Evolutionary conservation across 1,140 invertebrate genomes (phyloP).

Genomic region (Zaprionus capensis): DNA sequence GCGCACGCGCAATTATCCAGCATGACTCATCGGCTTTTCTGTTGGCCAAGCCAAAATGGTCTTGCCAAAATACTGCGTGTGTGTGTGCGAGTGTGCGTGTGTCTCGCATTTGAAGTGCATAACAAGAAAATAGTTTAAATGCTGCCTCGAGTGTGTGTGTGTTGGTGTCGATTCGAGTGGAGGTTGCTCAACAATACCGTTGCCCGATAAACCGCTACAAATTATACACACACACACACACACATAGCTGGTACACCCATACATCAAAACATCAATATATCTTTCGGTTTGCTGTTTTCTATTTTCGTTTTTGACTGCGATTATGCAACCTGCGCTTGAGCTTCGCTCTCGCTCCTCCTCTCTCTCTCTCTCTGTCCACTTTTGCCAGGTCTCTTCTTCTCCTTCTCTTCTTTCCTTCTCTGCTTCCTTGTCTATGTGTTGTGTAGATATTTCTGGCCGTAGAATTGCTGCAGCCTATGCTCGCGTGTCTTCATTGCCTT

Average conservation of each 20-base stretch:
- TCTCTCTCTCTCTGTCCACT: slow-evolving; percentile 15
- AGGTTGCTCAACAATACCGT: slow-evolving; percentile 78
- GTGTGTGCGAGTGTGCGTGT: slow-evolving; percentile 13
- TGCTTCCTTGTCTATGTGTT: not conserved
- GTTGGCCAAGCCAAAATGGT: slow-evolving; percentile 50
- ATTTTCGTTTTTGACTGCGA: slow-evolving; percentile 66
- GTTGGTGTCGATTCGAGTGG: slow-evolving; percentile 67
- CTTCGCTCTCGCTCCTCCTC: slow-evolving; percentile 48
- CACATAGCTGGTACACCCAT: slow-evolving; percentile 26
- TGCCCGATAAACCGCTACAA: slow-evolving; percentile 80
- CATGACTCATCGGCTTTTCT: slow-evolving; percentile 75
- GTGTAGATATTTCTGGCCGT: not conserved
- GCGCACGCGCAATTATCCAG: slow-evolving; percentile 73
- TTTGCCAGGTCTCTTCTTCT: not conserved
- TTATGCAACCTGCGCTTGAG: slow-evolving; percentile 67
- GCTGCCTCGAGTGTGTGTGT: slow-evolving; percentile 43
- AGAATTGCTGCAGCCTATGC: not conserved
- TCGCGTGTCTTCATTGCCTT: not conserved
- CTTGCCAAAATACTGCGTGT: slow-evolving; percentile 57
- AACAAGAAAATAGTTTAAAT: slow-evolving; percentile 79
- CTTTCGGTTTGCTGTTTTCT: slow-evolving; percentile 55
- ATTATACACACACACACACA: slow-evolving; percentile 59
- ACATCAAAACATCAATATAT: slow-evolving; percentile 55
- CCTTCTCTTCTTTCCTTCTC: not conserved
- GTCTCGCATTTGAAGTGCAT: slow-evolving; percentile 60